Evolutionary conservation across 2,797 vertebrate genomes (phyloP).

Genomic region (Eutrigla gurnardus): DNA sequence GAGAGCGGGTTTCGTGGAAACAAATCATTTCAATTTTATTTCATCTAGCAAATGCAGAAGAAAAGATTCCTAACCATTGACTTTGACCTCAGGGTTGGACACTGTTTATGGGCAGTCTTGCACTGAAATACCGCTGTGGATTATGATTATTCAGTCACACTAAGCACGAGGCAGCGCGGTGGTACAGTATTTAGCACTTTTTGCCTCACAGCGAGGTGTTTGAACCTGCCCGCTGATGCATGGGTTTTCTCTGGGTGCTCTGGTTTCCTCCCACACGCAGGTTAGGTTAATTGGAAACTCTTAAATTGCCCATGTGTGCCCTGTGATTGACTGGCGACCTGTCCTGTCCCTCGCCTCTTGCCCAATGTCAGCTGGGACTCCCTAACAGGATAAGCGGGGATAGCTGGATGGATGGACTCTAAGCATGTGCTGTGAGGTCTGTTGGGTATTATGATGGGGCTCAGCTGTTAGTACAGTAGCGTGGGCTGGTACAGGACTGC

Average conservation of each 20-base stretch:
- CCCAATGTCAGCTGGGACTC: slow-evolving; percentile 5
- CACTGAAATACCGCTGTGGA: slow-evolving; percentile 56
- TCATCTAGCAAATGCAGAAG: slow-evolving; percentile 25
- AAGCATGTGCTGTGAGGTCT: slow-evolving; percentile 67
- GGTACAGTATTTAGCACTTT: neutral
- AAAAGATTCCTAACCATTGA: slow-evolving; percentile 24
- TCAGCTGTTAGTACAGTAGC: slow-evolving; percentile 74
- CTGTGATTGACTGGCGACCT: slow-evolving; percentile 19
- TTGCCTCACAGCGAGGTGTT: neutral
- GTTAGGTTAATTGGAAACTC: neutral
- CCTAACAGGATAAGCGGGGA: slow-evolving; percentile 43
- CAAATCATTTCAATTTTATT: slow-evolving; percentile 40
- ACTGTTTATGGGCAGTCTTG: slow-evolving; percentile 35
- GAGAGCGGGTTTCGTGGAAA: slow-evolving; percentile 16
- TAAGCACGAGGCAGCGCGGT: slow-evolving; percentile 40
- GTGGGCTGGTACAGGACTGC: slow-evolving; percentile 64
- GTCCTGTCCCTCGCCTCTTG: slow-evolving; percentile 12
- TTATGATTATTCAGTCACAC: slow-evolving; percentile 72
- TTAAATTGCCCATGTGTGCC: slow-evolving; percentile 2
- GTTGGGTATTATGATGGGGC: slow-evolving; percentile 68
- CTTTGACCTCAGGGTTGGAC: slow-evolving; percentile 37
- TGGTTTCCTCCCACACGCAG: neutral
- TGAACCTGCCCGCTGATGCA: neutral
- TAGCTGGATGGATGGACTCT: slow-evolving; percentile 30
- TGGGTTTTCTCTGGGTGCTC: neutral